A percentile compares a stretch with the other conserved stretches of the same genome.
Conservation (phyloP, 2,113 vertebrate species). For the Clupea harengus region DNA sequence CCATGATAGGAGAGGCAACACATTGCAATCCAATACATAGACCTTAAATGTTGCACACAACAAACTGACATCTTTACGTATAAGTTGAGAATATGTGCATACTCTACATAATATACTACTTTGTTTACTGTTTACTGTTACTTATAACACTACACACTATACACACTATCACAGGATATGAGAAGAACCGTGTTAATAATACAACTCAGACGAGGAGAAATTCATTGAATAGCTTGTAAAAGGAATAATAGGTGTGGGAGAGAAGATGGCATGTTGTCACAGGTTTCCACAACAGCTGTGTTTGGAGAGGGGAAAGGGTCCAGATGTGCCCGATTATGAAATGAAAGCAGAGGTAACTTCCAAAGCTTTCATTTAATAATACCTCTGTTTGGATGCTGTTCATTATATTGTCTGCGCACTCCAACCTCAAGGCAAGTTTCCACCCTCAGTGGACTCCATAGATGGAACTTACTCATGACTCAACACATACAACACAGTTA, state of each 20-base stretch:
- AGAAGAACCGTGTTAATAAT: no score
- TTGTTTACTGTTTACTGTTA: neutral
- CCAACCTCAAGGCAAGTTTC: neutral
- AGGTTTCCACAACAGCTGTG: neutral
- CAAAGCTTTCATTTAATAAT: neutral
- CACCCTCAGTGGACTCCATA: neutral
- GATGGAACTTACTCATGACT: neutral
- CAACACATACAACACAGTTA: neutral
- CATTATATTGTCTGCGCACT: neutral
- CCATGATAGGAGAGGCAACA: no score
- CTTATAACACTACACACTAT: no score
- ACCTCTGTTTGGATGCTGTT: neutral
- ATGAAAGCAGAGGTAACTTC: neutral
- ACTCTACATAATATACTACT: neutral
- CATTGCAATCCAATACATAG: no score
- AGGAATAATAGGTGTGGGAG: neutral
- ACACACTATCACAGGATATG: no score
- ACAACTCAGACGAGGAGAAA: no score
- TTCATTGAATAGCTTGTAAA: neutral
- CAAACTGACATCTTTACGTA: neutral
- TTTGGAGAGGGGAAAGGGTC: neutral
- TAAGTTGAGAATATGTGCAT: neutral
- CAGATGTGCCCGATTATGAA: neutral
- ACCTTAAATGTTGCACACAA: no score
- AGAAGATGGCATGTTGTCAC: neutral